These are phyloP conservation scores for Bradypodion ventrale DNA, from an alignment of 2,797 vertebrate species.

Conservation along the genomic window DNA sequence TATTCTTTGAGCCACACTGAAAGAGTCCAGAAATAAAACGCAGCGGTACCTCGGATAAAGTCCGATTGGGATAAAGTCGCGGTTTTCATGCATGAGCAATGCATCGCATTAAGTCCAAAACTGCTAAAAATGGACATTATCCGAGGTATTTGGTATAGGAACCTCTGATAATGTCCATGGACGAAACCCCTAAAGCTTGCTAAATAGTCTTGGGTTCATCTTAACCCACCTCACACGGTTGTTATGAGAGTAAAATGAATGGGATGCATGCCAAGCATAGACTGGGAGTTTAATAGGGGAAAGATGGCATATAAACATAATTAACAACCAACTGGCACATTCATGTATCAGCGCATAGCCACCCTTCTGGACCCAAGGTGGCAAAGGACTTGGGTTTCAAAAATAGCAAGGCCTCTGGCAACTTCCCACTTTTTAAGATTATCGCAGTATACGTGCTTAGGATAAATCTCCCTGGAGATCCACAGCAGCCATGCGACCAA, in stretches of 20 bases:
- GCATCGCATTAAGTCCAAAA: too few species aligned
- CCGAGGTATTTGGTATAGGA: too few species aligned
- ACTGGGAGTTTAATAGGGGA: not conserved
- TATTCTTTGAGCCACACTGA: too few species aligned
- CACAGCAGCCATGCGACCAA: not conserved
- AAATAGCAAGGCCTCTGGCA: not conserved
- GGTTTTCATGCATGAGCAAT: too few species aligned
- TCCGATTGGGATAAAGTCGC: too few species aligned
- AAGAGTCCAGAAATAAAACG: too few species aligned
- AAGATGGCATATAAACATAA: not conserved
- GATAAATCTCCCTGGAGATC: too few species aligned
- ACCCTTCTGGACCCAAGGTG: not conserved
- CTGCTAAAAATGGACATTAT: too few species aligned
- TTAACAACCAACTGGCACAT: not conserved
- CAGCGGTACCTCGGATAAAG: too few species aligned
- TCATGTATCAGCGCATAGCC: not conserved
- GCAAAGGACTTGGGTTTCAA: not conserved
- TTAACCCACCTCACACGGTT: not conserved
- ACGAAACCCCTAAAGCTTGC: not conserved
- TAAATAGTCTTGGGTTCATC: not conserved
- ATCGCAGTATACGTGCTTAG: too few species aligned
- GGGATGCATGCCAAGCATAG: not conserved
- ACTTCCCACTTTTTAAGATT: not conserved
- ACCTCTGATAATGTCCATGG: too few species aligned
- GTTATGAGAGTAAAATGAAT: not conserved